Conservation (phyloP, 2,888 invertebrate genomes). For the Eledona agricola region DNA sequence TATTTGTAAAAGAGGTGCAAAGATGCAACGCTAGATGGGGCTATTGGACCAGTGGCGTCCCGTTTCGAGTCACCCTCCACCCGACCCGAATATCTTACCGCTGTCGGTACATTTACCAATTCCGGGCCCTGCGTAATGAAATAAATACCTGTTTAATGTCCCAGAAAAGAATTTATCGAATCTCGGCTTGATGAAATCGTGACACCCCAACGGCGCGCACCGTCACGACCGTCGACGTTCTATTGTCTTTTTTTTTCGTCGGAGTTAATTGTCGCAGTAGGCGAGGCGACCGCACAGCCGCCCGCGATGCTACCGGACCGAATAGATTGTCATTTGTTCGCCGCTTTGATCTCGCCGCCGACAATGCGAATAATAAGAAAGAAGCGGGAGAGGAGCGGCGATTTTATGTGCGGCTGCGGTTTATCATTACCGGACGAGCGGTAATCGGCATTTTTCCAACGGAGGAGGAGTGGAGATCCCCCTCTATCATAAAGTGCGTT, state of each 20-base stretch:
- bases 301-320: conserved; percentile 36
- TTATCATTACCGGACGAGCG: conserved; percentile 26
- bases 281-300: conserved; percentile 16
- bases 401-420: conserved; percentile 14
- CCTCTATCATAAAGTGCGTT: conserved; percentile 11
- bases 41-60: too few species aligned
- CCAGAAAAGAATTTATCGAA: conserved; percentile 33
- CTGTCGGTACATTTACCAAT: conserved; percentile 28
- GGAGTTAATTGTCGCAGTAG: conserved; percentile 22
- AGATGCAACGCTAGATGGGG: too few species aligned
- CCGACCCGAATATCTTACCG: conserved; percentile 29
- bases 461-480: background rate
- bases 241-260: conserved; percentile 2
- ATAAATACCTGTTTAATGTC: conserved; percentile 35
- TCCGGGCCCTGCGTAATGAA: conserved; percentile 14
- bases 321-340: conserved; percentile 42
- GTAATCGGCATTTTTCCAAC: conserved; percentile 8
- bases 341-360: conserved; percentile 37
- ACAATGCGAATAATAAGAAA: conserved; percentile 10
- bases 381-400: background rate
- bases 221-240: background rate
- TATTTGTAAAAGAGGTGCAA: too few species aligned
- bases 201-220: too few species aligned
- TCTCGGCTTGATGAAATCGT: conserved; percentile 6
- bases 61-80: too few species aligned